Base-by-base conservation (phyloP, 2,113 vertebrate genomes). In the Tangachromis dhanisi region DNA sequence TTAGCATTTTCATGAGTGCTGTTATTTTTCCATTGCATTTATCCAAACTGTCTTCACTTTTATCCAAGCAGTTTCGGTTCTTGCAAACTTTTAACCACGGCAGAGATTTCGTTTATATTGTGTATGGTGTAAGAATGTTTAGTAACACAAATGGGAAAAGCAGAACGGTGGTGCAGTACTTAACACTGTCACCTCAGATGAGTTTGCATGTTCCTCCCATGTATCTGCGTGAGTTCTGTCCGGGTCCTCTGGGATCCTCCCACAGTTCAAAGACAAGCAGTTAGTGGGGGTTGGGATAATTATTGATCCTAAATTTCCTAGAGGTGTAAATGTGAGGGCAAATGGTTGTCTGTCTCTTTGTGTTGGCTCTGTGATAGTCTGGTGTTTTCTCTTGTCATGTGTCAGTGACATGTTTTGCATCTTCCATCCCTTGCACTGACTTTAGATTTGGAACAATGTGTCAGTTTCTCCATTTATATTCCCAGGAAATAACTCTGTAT, bases 391-490 rank as follows among this genome's bases (percentile, higher is more conserved):
- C 33, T 51, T 45, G 38, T 47, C 24, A 68, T 68, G 63, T 68
- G 19, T 40, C 33, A 66, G 7, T n/a, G 33, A 66, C 33, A 38
- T 16, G 21, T 26, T n/a, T 45, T 21, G 21, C 13, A 55, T 29
- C 17, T n/a, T 45, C 2, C 49, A 19, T 84, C 31, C 17, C 12
- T 33, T 47, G 84, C 33, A 88, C 95, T 97, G 95, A 97, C 96
- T 83, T 97, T 97, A 93, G 97, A 81, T 84, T 96, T 79, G 96
- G 97, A 97, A 97, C 97, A 76, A 98, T 97, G 86, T 97, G 96
- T 92, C 97, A 96, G 93, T 97, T 97, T 84, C 96, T 97, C 83
- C 96, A 85, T 95, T 97, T 97, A 97, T 98, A 89, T 97, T 98
- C 94, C 97, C 73, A 97, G 13, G 38, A 94, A 66, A 97, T 97